Evolutionary conservation across 2,113 vertebrate species (phyloP).

Genomic region (Cariama cristata): DNA sequence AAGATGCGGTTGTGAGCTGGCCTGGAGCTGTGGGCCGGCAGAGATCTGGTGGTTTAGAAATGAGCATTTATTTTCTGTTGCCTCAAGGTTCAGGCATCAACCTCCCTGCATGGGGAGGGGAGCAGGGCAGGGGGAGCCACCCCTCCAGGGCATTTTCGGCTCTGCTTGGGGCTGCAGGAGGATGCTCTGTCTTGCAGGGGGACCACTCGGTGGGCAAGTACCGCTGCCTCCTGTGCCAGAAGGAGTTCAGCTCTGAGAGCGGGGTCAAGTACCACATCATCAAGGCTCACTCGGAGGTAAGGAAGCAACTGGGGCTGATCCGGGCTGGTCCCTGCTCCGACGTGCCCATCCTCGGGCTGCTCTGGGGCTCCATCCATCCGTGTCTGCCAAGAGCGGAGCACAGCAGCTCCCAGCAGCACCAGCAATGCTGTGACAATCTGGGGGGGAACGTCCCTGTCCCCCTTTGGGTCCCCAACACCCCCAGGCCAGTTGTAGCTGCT

Average conservation of each 20-base stretch:
- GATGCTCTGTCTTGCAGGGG: conserved; percentile 79
- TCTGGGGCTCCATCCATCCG: not conserved
- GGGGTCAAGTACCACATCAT: conserved; percentile 98
- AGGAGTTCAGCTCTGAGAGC: conserved; percentile 97
- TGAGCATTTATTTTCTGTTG: not conserved
- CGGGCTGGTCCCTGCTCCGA: not conserved
- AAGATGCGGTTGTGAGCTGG: not conserved
- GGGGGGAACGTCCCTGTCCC: not conserved
- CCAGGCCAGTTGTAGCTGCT: not conserved
- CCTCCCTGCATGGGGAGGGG: rapidly evolving
- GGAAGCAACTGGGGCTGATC: not conserved
- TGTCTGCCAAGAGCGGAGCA: not conserved
- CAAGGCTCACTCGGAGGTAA: conserved; percentile 96
- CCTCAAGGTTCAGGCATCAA: not conserved
- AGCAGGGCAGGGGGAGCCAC: not conserved
- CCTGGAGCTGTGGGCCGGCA: rapidly evolving
- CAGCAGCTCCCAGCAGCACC: not conserved
- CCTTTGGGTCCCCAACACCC: not conserved
- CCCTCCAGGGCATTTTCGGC: rapidly evolving
- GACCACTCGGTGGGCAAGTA: conserved; percentile 93
- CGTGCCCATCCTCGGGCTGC: rapidly evolving
- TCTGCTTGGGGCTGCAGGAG: not conserved
- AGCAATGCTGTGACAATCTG: not conserved
- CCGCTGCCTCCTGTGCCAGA: conserved; percentile 93
- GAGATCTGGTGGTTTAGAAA: not conserved